These are phyloP conservation scores for Lineus longissimus DNA, from an alignment of 1,140 invertebrate genomes.

Conservation along the genomic window DNA sequence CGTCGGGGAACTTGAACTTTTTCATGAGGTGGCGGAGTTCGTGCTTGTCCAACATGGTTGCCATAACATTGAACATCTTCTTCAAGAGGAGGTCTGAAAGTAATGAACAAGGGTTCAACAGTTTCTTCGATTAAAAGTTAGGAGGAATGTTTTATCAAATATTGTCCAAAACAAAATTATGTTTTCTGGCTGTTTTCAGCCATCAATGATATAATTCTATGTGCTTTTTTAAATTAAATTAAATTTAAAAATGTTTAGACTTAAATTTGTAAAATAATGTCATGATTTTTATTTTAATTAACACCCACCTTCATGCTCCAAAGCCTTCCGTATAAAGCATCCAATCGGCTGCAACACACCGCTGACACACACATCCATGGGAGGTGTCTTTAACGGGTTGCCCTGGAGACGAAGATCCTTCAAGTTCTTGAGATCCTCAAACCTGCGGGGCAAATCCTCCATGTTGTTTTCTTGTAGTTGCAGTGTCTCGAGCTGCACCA, in stretches of 20 bases:
- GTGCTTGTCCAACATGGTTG: slow-evolving; percentile 37
- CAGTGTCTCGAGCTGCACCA: slow-evolving; percentile 34
- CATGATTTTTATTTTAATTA: no score
- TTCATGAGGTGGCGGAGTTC: slow-evolving; percentile 44
- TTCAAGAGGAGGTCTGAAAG: slow-evolving; percentile 39
- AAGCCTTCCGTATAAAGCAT: slow-evolving; percentile 38
- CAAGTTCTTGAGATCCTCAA: slow-evolving; percentile 37
- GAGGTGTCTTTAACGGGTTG: slow-evolving; percentile 47
- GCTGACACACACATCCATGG: slow-evolving; percentile 48
- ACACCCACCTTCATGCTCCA: slow-evolving; percentile 50
- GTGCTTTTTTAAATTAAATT: background rate
- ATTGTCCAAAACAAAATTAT: background rate
- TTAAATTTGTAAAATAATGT: no score
- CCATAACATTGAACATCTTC: slow-evolving; percentile 43
- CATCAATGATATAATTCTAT: background rate
- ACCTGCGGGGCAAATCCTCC: slow-evolving; percentile 36
- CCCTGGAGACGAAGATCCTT: slow-evolving; percentile 44
- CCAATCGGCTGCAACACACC: slow-evolving; percentile 49
- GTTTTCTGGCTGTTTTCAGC: background rate
- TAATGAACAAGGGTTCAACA: background rate
- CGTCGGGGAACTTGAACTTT: slow-evolving; percentile 42
- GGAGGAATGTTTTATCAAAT: background rate
- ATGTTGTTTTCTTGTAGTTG: slow-evolving; percentile 46
- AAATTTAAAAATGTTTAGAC: no score
- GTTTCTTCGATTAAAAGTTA: no score